Base-by-base conservation (phyloP, 2,797 vertebrate genomes). In the Leptoclinus maculatus region DNA sequence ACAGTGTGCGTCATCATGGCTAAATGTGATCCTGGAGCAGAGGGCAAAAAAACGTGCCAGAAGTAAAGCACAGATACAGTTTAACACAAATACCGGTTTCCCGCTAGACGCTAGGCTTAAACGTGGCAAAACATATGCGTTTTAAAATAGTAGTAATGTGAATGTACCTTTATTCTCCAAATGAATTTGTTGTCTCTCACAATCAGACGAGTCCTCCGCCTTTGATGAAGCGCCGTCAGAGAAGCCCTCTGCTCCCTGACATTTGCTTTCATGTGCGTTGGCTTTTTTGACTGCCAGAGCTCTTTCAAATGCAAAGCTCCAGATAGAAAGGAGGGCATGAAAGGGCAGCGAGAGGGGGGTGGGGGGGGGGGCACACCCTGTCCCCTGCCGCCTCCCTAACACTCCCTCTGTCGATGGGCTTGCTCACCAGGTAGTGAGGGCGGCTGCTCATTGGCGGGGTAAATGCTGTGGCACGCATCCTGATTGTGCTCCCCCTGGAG, bases 231-330 rank as follows among this genome's bases (percentile, higher is more conserved):
- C 39, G 63, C 83, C 81, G 84, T 87, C 89, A 88, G 79, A 82
- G 77, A 43, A n/a, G 62, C 69, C 79, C 89, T 92, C 75, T 81
- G 83, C 72, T 86, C 49, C 88, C 89, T 94, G 91, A 92, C 88
- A 93, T 93, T 94, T 93, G 73, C 91, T 93, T 93, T 94, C 79
- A 93, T 87, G 85, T 83, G 67, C 16, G 1, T 62, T 32, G 34
- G 4, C 67, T 70, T 65, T 68, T 65, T 60, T 64, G 60, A 71
- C 75, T 11, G 74, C 25, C 76, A 73, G 43, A 16, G 62, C 36
- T 81, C 78, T 91, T 91, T 91, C 71, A 91, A 89, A 92, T 89
- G 87, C 87, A 92, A 93, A 93, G 84, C 51, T 60, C n/a, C 4
- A 60, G 45, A 70, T 19, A 7, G 60, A 66, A 21, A 29, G 19